Percentiles rank a stretch among this genome's conserved stretches.
These are phyloP conservation scores for Mus minutoides DNA, from an alignment of 2,797 vertebrate species.

Conservation along the genomic window DNA sequence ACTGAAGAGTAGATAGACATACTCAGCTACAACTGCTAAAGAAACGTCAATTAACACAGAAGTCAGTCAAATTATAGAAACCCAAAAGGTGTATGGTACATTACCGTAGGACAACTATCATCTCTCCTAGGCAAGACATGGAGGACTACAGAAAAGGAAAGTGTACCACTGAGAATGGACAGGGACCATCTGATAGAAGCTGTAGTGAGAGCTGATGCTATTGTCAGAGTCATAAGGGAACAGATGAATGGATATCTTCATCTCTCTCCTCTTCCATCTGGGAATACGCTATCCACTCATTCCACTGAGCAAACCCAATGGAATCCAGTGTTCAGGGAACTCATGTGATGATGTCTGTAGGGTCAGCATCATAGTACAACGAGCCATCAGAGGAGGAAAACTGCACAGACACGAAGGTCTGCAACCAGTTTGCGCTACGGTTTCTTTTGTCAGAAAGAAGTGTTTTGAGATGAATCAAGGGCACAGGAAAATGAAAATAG, in stretches of 20 bases:
- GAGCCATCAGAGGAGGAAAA: neutral
- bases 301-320: neutral
- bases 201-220: neutral
- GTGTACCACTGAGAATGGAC: neutral
- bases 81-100: neutral
- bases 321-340: neutral
- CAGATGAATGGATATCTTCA: neutral
- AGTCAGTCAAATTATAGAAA: neutral
- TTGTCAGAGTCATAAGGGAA: neutral
- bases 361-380: neutral
- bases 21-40: neutral
- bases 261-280: neutral
- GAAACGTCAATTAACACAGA: neutral
- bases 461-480: neutral
- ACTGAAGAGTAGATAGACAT: neutral
- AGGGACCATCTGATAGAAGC: neutral
- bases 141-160: neutral
- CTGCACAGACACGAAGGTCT: neutral
- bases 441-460: conserved; percentile 31
- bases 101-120: too few species aligned
- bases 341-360: neutral
- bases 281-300: neutral
- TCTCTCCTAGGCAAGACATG: neutral
- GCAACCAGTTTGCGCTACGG: neutral
- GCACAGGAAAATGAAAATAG: neutral